A percentile compares a stretch with the other conserved stretches of the same genome.
Evolutionary conservation across 2,113 vertebrate species (phyloP).

Genomic region (Forbesichthys papilliferus): DNA sequence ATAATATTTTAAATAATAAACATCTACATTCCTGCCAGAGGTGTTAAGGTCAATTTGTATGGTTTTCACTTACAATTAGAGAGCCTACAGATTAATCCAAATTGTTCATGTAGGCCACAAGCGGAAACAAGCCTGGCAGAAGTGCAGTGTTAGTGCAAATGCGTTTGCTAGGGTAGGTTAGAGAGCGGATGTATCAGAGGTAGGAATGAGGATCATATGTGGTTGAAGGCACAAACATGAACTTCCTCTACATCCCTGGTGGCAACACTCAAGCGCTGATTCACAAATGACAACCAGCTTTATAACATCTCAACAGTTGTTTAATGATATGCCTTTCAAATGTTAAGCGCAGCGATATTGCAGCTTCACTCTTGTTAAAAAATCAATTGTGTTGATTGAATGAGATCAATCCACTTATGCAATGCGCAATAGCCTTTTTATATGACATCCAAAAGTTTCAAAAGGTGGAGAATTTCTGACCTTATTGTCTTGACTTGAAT

Average conservation of each 20-base stretch:
- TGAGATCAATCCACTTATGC: neutral
- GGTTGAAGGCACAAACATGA: conserved; percentile 74
- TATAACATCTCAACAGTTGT: conserved; percentile 24
- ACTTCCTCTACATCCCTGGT: conserved; percentile 74
- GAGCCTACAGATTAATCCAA: too few species aligned
- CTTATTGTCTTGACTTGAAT: too few species aligned
- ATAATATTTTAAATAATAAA: too few species aligned
- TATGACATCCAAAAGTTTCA: too few species aligned
- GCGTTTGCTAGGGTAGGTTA: conserved; percentile 18
- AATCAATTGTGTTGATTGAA: neutral
- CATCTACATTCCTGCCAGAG: too few species aligned
- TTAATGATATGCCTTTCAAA: neutral
- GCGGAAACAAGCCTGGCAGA: too few species aligned
- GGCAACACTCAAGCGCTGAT: conserved; percentile 65
- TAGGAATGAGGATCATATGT: conserved; percentile 68
- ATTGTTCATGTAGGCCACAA: too few species aligned
- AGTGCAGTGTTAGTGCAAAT: too few species aligned
- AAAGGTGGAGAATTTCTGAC: too few species aligned
- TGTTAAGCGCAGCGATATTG: neutral
- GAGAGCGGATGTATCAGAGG: conserved; percentile 65
- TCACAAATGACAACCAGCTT: conserved; percentile 74
- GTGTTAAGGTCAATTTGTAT: too few species aligned
- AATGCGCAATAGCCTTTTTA: neutral
- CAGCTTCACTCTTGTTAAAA: neutral
- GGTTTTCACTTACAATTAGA: too few species aligned